A percentile compares a stretch with the other conserved stretches of the same genome.
phyloP scores from a whole-genome alignment of 2,113 vertebrate genomes.

The Mugil cephalus region DNA sequence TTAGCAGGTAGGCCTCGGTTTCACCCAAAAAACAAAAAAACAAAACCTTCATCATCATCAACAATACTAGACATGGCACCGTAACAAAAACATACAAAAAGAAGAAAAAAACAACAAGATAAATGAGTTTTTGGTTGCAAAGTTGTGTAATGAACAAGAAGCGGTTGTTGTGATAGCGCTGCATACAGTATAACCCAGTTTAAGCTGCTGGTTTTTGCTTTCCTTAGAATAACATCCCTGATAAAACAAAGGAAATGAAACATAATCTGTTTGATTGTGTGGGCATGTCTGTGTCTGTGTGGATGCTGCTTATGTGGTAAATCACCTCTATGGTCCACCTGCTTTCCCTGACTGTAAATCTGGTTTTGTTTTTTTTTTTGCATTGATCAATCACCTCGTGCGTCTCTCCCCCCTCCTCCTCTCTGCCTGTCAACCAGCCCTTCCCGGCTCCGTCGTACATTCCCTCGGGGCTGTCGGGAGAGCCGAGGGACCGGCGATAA shows the following conservation, averaged over 20 bases:
- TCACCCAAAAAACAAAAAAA: neutral
- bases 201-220: conserved; percentile 81
- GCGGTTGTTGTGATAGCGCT: conserved; percentile 60
- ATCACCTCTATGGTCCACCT: conserved; percentile 59
- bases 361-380: conserved; percentile 70
- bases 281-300: conserved; percentile 32
- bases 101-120: conserved; percentile 51
- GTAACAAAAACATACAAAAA: conserved; percentile 49
- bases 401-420: conserved; percentile 32
- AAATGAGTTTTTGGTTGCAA: conserved; percentile 81
- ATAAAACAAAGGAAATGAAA: conserved; percentile 72
- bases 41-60: conserved; percentile 9
- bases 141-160: conserved; percentile 62
- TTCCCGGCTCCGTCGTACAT: conserved; percentile 24
- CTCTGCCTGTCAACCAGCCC: conserved; percentile 11
- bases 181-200: conserved; percentile 50
- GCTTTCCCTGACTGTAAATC: conserved; percentile 65
- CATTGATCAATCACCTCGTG: conserved; percentile 63
- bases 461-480: conserved; percentile 47
- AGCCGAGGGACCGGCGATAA: conserved; percentile 24
- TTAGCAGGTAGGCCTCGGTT: conserved; percentile 43
- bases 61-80: conserved; percentile 68
- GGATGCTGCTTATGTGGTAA: conserved; percentile 30
- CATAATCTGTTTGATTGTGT: conserved; percentile 40
- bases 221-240: conserved; percentile 79